Base-by-base conservation (phyloP, 2,888 invertebrate genomes). In the Spisula solida region DNA sequence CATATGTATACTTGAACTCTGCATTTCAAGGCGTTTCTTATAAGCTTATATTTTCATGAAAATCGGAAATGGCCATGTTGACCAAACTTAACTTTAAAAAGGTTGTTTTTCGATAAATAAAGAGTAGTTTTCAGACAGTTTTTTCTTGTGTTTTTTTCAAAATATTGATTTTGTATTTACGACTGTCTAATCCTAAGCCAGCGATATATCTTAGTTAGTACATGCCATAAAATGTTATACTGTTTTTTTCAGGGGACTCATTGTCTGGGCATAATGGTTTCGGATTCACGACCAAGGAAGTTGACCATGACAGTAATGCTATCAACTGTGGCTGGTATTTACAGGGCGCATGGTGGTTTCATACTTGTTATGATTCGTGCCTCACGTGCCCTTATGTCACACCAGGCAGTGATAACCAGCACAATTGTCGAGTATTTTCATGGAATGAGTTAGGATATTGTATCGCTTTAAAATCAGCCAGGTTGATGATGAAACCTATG, bases 371-470 rank as follows among this genome's bases (percentile, higher is more conserved):
- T 34, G 90, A 90, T 48, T 87, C 90, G 20, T 92, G 92, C 66
- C 87, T 90, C 29, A 92, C 92, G 41, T 92, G 92, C 55, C 86
- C 87, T 0, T 90, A 88, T 56, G 34, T 79, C 6, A 88, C 48
- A 4, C 92, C 92, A 14, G 92, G 92, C 2, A 89, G 79, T n/a
- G 25, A 47, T 4, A 34, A 75, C 34, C 14, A 34, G 31, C 16
- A 34, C 18, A 66, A 90, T 14, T 92, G 92, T 75, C 41, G 82
- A n/a, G 87, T 90, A 0, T 89, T 92, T 87, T 85, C 89, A 10
- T 92, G 92, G 92, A 87, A 92, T n/a, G 34, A 79, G 34, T 48
- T 89, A 31, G 87, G 84, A 70, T 89, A 92, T 48, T 92, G 92
- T 55, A 83, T 82, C n/a, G 87, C 88, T 14, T 48, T 92, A 12